Conservation (phyloP, 2,797 vertebrate species). For the Gymnothorax reevesii region DNA sequence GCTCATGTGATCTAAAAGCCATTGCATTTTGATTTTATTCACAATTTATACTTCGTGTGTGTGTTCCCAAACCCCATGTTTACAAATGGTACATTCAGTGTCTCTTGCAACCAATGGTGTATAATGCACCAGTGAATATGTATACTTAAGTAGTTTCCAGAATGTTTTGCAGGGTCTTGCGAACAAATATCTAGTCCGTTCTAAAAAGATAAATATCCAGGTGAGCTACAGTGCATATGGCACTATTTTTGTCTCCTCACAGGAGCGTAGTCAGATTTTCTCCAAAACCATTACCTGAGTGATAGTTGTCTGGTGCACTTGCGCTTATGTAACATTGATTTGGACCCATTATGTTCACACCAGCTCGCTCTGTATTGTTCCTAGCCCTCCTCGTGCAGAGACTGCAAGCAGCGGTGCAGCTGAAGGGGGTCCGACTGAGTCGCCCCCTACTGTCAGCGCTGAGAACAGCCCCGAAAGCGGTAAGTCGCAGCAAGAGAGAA, state of each 20-base stretch:
- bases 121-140: too few relatives aligned
- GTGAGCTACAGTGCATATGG: background rate
- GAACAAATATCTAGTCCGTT: too few relatives aligned
- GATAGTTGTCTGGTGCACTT: background rate
- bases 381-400: conserved; percentile 69
- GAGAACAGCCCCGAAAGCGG: conserved; percentile 51
- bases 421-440: conserved; percentile 29
- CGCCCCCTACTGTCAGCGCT: conserved; percentile 43
- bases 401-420: conserved; percentile 43
- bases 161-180: too few relatives aligned
- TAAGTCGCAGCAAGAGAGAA: conserved; percentile 39
- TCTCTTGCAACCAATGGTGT: too few relatives aligned
- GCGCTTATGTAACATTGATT: background rate
- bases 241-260: background rate
- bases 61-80: too few relatives aligned
- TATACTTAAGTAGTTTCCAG: too few relatives aligned
- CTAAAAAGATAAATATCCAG: too few relatives aligned
- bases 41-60: too few relatives aligned
- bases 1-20: too few relatives aligned
- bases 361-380: conserved; percentile 25
- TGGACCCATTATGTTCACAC: background rate
- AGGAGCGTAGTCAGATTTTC: background rate
- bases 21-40: too few relatives aligned
- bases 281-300: background rate
- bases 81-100: too few relatives aligned